Percentiles rank a stretch among this genome's conserved stretches.
Evolutionary conservation across 1,140 invertebrate species (phyloP).

Genomic region (Octopus bimaculoides): DNA sequence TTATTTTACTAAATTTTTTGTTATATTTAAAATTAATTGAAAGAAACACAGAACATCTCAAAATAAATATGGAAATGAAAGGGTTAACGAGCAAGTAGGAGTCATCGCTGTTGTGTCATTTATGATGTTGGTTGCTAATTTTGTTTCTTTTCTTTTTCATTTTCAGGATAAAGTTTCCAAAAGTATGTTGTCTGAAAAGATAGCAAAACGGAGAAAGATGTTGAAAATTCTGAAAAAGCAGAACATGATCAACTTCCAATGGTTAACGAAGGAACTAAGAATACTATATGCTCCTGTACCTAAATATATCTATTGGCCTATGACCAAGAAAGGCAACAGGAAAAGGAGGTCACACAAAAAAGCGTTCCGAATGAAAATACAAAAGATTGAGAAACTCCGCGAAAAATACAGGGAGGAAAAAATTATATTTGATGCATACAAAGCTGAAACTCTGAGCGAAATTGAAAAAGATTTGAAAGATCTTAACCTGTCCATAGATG

Average conservation of each 20-base stretch:
- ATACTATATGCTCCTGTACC: constrained; percentile 68
- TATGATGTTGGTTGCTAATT: no score
- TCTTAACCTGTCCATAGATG: constrained; percentile 60
- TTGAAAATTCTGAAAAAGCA: constrained; percentile 68
- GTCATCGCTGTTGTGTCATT: no score
- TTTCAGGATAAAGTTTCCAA: constrained; percentile 62
- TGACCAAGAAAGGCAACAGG: constrained; percentile 62
- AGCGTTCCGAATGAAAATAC: constrained; percentile 67
- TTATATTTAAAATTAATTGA: no score
- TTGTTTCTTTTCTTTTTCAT: constrained; percentile 42
- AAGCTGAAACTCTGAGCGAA: constrained; percentile 64
- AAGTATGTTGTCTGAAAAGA: constrained; percentile 67
- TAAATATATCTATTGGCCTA: constrained; percentile 51
- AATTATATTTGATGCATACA: constrained; percentile 66
- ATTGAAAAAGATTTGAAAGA: constrained; percentile 71
- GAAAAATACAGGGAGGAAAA: constrained; percentile 66
- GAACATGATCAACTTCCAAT: constrained; percentile 84
- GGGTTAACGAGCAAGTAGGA: no score
- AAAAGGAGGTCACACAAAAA: constrained; percentile 64
- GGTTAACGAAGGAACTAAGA: constrained; percentile 78
- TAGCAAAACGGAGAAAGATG: constrained; percentile 73
- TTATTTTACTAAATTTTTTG: no score
- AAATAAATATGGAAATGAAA: no score
- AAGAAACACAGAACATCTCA: no score
- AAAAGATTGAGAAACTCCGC: constrained; percentile 67